Evolutionary conservation across 2,888 invertebrate genomes (phyloP), one percentile per base, ranked within the genome.

Genomic region (Allacma fusca): DNA sequence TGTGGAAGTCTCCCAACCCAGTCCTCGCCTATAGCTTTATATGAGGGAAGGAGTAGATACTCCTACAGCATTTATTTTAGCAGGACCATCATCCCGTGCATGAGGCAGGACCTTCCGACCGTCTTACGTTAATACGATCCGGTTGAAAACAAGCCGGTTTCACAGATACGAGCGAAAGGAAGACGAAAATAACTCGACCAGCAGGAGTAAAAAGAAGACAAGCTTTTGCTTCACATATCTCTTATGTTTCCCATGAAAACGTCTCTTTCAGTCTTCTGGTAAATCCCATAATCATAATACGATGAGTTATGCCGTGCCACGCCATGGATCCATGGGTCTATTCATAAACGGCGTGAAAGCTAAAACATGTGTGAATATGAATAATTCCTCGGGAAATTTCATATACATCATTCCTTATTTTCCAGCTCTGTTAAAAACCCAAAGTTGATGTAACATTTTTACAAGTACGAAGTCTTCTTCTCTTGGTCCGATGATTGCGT

Each of bases 241-340:
- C 40, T 74, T 40, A 65, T 74, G 74, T 74, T 74, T 74, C 65
- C 74, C 65, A 74, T 74, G 74, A 74, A 74, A 74, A 74, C 50
- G 74, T 74, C 74, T 65, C 74, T 65, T 74, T 74, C 28, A 74
- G 74, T 74, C 74, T 74, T 65, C 44, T 65, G 44, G 44, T 65
- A 74, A 74, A 74, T 65, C 74, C 74, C 74, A 74, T 74, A 74
- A 74, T 74, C 74, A 74, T 74, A 74, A 74, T 74, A 65, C 74
- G 74, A 74, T 74, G 74, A 74, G 74, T 74, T 74, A 74, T 74
- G 67, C 73, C 64, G 16, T 74, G 43, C 74, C 44, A 65, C 50
- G 65, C 72, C 62, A 72, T 59, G 73, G 65, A 16, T 74, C 67
- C 43, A 65, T 65, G 65, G 40, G 13, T 73, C 43, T 74, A 74